Percentiles rank a stretch among this genome's conserved stretches.
Conservation (phyloP, 2,113 vertebrate genomes). For the Dromiciops gliroides region DNA sequence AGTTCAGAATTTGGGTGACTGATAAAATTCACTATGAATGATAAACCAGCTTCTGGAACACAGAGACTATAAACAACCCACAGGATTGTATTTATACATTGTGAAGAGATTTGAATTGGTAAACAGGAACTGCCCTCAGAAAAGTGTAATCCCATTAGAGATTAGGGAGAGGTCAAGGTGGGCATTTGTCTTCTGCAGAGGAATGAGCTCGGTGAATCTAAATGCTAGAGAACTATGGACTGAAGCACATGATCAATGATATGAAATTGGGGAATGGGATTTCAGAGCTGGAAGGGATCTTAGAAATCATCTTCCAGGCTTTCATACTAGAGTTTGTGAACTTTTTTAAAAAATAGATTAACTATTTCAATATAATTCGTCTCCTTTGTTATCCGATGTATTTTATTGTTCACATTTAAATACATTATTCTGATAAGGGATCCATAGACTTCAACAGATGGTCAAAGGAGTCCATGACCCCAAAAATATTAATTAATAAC, state of each 20-base stretch:
- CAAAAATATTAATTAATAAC: background rate
- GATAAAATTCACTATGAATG: background rate
- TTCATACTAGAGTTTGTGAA: background rate
- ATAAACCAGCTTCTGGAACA: background rate
- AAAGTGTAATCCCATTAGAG: background rate
- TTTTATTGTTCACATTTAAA: background rate
- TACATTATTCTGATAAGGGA: background rate
- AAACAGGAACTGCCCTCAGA: background rate
- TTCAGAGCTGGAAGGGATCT: background rate
- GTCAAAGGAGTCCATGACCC: background rate
- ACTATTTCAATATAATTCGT: background rate
- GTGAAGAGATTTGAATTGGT: background rate
- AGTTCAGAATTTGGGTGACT: background rate
- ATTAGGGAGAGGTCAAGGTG: background rate
- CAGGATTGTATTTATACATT: background rate
- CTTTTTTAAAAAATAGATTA: background rate
- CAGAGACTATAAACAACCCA: background rate
- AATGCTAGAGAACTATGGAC: background rate
- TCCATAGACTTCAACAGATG: background rate
- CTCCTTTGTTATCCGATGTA: background rate
- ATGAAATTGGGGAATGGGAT: constrained; percentile 38
- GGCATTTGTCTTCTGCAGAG: background rate
- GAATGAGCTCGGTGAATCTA: background rate
- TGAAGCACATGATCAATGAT: constrained; percentile 12
- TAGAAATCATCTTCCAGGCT: background rate